Evolutionary conservation across 2,888 invertebrate species (phyloP), one percentile per base, ranked within the genome.

Genomic region (Ormyrus rosae): DNA sequence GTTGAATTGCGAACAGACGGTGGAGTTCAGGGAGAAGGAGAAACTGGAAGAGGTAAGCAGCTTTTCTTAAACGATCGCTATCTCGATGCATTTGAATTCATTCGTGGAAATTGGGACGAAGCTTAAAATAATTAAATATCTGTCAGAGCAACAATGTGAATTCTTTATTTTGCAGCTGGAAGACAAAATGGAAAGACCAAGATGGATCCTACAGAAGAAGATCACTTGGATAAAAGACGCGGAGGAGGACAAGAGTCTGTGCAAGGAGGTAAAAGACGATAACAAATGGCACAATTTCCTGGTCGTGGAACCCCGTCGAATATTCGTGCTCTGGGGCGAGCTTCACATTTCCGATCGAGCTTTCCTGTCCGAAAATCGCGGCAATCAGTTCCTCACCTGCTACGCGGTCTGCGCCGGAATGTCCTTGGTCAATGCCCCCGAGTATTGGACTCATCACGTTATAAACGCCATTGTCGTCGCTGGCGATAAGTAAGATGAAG

Each of bases 321-420:
- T 96, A 0, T 95, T 92, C 91, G 95, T 95, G 0, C 89, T 96
- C 0, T 93, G 94, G 93, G 95, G 95, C 0, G 92, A 92, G 53
- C 86, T 95, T 13, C 94, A 95, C 90, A 94, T 94, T 4, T 89
- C 91, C 72, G 93, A 94, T 55, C 85, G 88, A 0, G 92, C 92
- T 83, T 95, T 95, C 87, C 90, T 91, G 0, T 87, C 89, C 11
- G 85, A 87, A 2, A 88, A 92, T 65, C 92, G 94, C 5, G 95
- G 94, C 0, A 94, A 94, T 83, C 95, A 95, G 86, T 92, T 93
- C 61, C 89, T 93, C 67, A 93, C 93, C 10, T 93, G 93, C 51
- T 92, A 93, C 86, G 93, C 93, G 11, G 90, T 95, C 46, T 88
- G 87, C 70, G 89, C 89, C 0, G 90, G 89, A 1, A 89, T 90